These are phyloP conservation scores for Leptoteleia sp. DNA, from an alignment of 1,140 invertebrate genomes.

Conservation along the genomic window DNA sequence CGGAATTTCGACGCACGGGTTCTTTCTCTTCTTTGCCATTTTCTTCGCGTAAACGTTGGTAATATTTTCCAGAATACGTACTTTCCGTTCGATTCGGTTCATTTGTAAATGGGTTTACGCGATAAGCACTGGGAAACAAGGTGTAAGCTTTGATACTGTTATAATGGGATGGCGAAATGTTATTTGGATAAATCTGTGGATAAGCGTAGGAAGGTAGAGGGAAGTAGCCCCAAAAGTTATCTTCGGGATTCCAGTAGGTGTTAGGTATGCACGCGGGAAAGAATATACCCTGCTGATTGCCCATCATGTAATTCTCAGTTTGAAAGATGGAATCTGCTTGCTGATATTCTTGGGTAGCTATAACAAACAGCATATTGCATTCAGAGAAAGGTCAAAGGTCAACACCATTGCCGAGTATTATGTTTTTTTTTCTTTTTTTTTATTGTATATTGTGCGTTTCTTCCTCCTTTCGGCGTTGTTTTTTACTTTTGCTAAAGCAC, in stretches of 20 bases:
- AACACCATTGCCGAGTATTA: constrained; percentile 53
- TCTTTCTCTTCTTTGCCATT: background rate
- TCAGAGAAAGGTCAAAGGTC: constrained; percentile 74
- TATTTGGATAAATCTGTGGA: constrained; percentile 33
- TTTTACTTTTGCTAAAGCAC: constrained; percentile 13
- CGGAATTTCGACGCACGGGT: constrained; percentile 29
- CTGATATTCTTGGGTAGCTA: constrained; percentile 79
- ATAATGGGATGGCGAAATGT: constrained; percentile 53
- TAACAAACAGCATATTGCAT: constrained; percentile 80
- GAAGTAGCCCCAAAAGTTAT: constrained; percentile 71
- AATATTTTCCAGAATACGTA: background rate
- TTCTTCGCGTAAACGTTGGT: constrained; percentile 1
- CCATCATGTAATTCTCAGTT: constrained; percentile 76
- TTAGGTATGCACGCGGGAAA: constrained; percentile 58
- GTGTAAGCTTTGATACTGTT: constrained; percentile 55
- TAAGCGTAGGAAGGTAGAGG: constrained; percentile 58
- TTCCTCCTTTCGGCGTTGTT: constrained; percentile 11
- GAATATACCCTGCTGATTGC: constrained; percentile 76
- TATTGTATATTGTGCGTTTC: constrained; percentile 53
- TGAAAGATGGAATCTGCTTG: constrained; percentile 77
- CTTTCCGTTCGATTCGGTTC: constrained; percentile 3
- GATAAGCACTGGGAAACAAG: constrained; percentile 64
- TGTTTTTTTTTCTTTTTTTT: constrained; percentile 28
- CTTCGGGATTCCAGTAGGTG: constrained; percentile 67
- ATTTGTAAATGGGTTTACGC: constrained; percentile 2